Evolutionary conservation across 92 coral and sea anemone genomes (phyloP).

Genomic region (Heliopora coerulea): DNA sequence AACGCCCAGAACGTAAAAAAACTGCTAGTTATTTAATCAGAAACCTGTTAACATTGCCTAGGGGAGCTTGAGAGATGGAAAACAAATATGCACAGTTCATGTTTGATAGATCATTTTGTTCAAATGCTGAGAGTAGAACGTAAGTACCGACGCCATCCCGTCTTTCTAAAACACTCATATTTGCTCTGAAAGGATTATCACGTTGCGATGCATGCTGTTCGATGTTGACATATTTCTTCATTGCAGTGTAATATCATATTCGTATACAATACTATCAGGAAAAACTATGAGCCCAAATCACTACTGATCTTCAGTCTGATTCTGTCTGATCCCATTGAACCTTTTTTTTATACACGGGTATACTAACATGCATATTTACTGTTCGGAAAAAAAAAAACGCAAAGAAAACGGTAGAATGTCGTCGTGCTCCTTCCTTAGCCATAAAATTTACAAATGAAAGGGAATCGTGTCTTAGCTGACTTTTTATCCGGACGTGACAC

Average conservation of each 20-base stretch:
- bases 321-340: background rate
- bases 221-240: background rate
- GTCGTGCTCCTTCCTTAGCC: no score
- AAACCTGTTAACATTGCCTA: background rate
- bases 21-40: no score
- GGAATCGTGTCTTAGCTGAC: no score
- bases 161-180: background rate
- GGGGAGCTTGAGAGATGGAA: background rate
- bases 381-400: background rate
- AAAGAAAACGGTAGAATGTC: no score
- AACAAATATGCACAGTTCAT: no score
- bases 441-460: background rate
- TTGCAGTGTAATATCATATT: background rate
- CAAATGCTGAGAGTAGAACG: no score
- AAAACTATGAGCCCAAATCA: background rate
- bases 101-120: no score
- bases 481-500: slow-evolving; percentile 1
- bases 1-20: no score
- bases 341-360: background rate
- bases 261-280: background rate
- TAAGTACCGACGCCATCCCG: no score
- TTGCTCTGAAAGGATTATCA: background rate
- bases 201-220: background rate
- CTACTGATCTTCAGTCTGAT: background rate
- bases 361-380: background rate